A percentile compares a stretch with the other conserved stretches of the same genome.
phyloP scores from a whole-genome alignment of 1,140 invertebrate genomes.

The Brachionus koreanus region DNA sequence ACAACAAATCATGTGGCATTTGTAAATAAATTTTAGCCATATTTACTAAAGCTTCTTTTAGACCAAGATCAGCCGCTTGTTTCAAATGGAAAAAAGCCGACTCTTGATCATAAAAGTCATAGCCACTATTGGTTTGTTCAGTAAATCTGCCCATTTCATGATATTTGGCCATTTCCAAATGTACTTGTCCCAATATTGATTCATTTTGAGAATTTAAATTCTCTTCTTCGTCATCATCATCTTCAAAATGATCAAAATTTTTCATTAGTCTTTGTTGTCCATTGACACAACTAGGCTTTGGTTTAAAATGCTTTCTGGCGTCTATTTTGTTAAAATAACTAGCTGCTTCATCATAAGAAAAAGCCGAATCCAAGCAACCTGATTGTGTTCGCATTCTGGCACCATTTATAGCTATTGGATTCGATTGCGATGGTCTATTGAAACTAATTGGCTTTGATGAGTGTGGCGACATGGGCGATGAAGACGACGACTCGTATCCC shows the following conservation, averaged over 20 bases:
- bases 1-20: constrained; percentile 61
- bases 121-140: constrained; percentile 46
- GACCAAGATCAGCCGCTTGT: constrained; percentile 62
- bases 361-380: constrained; percentile 30
- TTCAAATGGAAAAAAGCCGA: constrained; percentile 63
- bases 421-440: not conserved
- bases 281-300: constrained; percentile 13
- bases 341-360: constrained; percentile 19
- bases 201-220: not conserved
- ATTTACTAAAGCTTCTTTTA: constrained; percentile 61
- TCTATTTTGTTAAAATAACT: constrained; percentile 36
- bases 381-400: not conserved
- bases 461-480: constrained; percentile 23
- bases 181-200: constrained; percentile 57
- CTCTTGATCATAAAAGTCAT: constrained; percentile 59
- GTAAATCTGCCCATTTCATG: constrained; percentile 63
- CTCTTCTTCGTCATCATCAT: not conserved
- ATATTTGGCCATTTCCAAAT: constrained; percentile 64
- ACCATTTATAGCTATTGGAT: not conserved
- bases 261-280: not conserved
- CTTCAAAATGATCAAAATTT: not conserved
- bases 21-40: constrained; percentile 61
- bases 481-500: constrained; percentile 44
- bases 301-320: not conserved
- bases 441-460: not conserved